phyloP scores from a whole-genome alignment of 2,888 invertebrate genomes.

The Camptogramma bilineatum region DNA sequence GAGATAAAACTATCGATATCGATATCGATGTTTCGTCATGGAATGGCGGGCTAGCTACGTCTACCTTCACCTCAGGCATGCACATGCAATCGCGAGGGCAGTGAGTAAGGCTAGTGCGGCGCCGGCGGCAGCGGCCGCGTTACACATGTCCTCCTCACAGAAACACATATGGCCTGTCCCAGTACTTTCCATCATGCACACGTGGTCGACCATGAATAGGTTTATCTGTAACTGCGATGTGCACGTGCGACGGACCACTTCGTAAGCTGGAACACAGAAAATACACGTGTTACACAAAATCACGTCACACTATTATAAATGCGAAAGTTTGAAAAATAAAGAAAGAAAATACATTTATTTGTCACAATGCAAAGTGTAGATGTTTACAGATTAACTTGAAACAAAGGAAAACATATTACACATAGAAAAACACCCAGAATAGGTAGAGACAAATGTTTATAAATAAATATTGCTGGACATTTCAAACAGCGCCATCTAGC shows the following conservation, averaged over 20 bases:
- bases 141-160: slow-evolving; percentile 99
- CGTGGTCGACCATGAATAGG: slow-evolving; percentile 98
- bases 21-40: slow-evolving; percentile 32
- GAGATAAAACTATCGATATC: slow-evolving; percentile 37
- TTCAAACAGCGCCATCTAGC: too few species aligned
- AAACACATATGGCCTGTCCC: slow-evolving; percentile 99
- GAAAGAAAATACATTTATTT: too few species aligned
- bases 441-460: too few species aligned
- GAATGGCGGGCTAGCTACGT: slow-evolving; percentile 64
- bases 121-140: slow-evolving; percentile 73
- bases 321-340: too few species aligned
- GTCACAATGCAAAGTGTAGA: too few species aligned
- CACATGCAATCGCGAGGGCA: slow-evolving; percentile 75
- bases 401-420: too few species aligned
- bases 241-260: slow-evolving; percentile 96
- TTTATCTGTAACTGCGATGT: slow-evolving; percentile 97
- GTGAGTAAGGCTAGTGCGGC: slow-evolving; percentile 58
- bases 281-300: not conserved
- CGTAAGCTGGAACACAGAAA: slow-evolving; percentile 89
- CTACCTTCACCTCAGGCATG: slow-evolving; percentile 82
- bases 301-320: too few species aligned
- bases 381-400: too few species aligned
- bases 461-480: too few species aligned
- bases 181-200: slow-evolving; percentile 99
- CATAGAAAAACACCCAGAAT: too few species aligned